Evolutionary conservation across 2,113 vertebrate genomes (phyloP), one percentile per base, ranked within the genome.

Genomic region (Syngnathoides biaculeatus): DNA sequence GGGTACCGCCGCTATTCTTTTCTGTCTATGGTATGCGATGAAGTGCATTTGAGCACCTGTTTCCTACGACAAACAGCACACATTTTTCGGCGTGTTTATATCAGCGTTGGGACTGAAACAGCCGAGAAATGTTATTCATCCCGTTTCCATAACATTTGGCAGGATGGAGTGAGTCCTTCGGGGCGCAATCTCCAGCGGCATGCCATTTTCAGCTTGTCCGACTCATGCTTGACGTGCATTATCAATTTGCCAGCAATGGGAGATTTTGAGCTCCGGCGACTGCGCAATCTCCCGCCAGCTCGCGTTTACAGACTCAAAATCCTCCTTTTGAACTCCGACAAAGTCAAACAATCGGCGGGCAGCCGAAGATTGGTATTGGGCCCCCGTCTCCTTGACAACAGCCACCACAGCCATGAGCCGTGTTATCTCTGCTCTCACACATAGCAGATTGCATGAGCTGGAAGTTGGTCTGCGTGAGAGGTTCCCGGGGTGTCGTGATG

Each of bases 61-160:
- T 91, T 92, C 86, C 87, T 88, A 63, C 67, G 76, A 79, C 78
- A 84, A 88, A 84, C 82, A 80, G 69, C 53, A 73, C 68, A 77
- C 43, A 8, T 73, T 78, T 84, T 42, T 20, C 70, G 71, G 65
- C 78, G 74, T 88, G 81, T 80, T 81, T 70, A 52, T 47, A 73
- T 72, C 77, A 17, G 55, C 5, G 1, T 27, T 3, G 53, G 70
- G 65, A 74, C 39, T 60, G 68, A 82, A 73, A 74, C 74, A 40
- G 59, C 39, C 48, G 24, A 68, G 66, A 40, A 70, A 60, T 65
- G 17, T 64, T 77, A 72, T 78, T 81, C 77, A 70, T 73, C 35
- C 24, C 63, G 58, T 56, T 62, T 50, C 40, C 65, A 77, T 62
- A 71, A 64, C 57, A 71, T 78, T 72, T 61, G 67, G 77, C 66